Evolutionary conservation across 2,797 vertebrate genomes (phyloP).

Genomic region (Streptopelia turtur): DNA sequence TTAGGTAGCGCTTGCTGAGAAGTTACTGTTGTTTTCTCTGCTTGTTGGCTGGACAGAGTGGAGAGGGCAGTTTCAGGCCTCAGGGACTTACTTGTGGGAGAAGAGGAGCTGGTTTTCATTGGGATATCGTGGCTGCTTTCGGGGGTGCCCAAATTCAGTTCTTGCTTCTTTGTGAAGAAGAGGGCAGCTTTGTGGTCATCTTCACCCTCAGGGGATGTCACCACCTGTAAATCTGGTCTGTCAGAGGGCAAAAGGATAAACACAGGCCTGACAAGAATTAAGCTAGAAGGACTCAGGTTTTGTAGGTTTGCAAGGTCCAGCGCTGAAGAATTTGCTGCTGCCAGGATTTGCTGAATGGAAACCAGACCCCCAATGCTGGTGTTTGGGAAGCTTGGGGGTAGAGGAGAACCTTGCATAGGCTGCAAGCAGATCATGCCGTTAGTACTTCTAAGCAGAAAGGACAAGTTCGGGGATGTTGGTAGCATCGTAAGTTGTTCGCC

Average conservation of each 20-base stretch:
- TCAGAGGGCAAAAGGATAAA: constrained; percentile 33
- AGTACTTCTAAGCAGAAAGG: not conserved
- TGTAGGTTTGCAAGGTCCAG: not conserved
- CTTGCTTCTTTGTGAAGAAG: not conserved
- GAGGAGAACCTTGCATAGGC: not conserved
- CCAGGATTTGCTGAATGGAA: constrained; percentile 48
- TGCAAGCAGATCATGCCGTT: constrained; percentile 48
- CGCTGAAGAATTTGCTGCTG: not conserved
- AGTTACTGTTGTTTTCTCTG: not conserved
- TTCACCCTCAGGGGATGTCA: not conserved
- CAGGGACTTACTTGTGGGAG: not conserved
- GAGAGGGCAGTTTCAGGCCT: not conserved
- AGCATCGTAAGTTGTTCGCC: not conserved
- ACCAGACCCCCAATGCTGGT: not conserved
- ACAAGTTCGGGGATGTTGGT: not conserved
- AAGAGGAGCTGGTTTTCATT: not conserved
- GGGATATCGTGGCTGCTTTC: not conserved
- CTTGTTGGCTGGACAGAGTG: fast-evolving
- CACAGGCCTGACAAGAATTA: constrained; percentile 48
- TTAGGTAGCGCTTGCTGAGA: not conserved
- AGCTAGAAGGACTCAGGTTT: not conserved
- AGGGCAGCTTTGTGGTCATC: not conserved
- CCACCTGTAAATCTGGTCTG: not conserved
- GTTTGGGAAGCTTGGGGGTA: not conserved
- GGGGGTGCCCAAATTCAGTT: not conserved